Base-by-base conservation (phyloP, 64 coral and sea anemone genomes). In the Porites australiensis region DNA sequence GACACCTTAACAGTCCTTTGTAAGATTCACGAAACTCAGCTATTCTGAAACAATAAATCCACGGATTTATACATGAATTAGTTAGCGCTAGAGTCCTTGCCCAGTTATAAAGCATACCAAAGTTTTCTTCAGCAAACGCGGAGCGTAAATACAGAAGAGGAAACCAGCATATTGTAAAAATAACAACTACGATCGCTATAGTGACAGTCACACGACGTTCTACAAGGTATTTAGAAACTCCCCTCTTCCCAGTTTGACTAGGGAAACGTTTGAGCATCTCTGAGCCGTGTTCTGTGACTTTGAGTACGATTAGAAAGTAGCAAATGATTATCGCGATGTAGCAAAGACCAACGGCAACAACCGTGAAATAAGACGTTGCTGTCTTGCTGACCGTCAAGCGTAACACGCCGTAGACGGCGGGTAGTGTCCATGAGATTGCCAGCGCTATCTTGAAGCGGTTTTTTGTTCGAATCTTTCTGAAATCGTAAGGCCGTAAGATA, bases 11-110 rank as follows among this genome's bases (percentile, higher is more conserved):
- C 3, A 92, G 27, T 85, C 91, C 86, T 49, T 82, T 90, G 75
- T 96, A 96, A 16, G 91, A 91, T 15, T 79, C 63, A 79, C 95
- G 95, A 92, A 96, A 96, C 61, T 93, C 95, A 53, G 95, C 72
- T 57, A 96, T 96, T 6, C 95, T 58, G 11, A 89, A 88, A 9
- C 95, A 96, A 16, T 96, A 96, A 44, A 96, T 96, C 95, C 95
- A 96, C 6, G 95, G 95, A 27, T 96, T 96, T 66, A 89, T 90
- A 0, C 91, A 92, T 2, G 91, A 93, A 68, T 96, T 96, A 48
- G 88, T 94, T 14, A 96, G 54, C 11, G 95, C 95, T 1, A 96
- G 82, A 2, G 95, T 89, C 2, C 95, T 79, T 19, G 95, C 95
- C 95, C 95, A 96, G 88, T 96, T 94, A 51, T 96, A 96, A 6